These are phyloP conservation scores for Halcyon chelicuti DNA, from an alignment of 2,797 vertebrate species.

Conservation along the genomic window DNA sequence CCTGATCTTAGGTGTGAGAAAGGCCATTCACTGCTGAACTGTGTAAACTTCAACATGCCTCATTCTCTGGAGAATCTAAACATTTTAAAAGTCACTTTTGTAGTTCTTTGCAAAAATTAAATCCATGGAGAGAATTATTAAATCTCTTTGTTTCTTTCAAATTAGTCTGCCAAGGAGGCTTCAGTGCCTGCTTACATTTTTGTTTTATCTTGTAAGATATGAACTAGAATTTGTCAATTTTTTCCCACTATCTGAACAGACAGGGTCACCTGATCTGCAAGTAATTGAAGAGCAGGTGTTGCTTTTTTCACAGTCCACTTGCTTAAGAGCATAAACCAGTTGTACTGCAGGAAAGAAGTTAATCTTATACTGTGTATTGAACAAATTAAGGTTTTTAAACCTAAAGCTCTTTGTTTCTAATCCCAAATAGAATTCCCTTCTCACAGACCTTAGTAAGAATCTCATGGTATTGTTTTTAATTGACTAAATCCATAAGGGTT, in stretches of 20 bases:
- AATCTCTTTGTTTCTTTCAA: background rate
- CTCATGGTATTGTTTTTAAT: constrained; percentile 27
- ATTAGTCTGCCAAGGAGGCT: background rate
- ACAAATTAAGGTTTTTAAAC: background rate
- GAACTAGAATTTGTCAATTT: background rate
- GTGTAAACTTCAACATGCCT: background rate
- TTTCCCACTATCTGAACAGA: background rate
- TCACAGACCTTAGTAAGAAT: background rate
- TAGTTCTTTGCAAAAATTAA: background rate
- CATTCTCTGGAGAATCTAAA: background rate
- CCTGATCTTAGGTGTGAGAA: background rate
- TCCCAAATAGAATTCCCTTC: background rate
- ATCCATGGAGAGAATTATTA: background rate
- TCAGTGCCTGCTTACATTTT: background rate
- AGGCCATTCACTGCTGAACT: background rate
- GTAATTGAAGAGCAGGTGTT: background rate
- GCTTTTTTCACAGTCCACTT: background rate
- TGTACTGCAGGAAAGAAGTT: background rate
- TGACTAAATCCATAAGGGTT: constrained; percentile 38
- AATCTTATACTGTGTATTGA: background rate
- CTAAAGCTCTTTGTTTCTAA: background rate
- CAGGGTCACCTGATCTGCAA: background rate
- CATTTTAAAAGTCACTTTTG: background rate
- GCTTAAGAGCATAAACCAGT: background rate
- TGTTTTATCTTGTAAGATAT: background rate